A percentile compares a stretch with the other conserved stretches of the same genome.
phyloP scores from a whole-genome alignment of 1,140 invertebrate species.

The Drosophila kurseongensis region DNA sequence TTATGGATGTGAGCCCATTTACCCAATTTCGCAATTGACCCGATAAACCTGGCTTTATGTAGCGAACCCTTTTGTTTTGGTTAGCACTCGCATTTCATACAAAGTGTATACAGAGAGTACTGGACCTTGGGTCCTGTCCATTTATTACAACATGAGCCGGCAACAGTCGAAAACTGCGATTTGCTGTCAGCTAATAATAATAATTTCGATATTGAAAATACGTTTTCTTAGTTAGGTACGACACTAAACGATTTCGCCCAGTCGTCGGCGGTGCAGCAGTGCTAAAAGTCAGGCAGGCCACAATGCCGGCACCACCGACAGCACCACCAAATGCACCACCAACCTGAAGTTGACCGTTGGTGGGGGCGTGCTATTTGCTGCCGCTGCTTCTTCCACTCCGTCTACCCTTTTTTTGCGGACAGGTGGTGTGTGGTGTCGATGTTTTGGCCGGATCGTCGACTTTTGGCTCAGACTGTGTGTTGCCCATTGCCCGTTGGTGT shows the following conservation, averaged over 20 bases:
- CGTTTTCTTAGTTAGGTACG: constrained; percentile 82
- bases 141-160: constrained; percentile 81
- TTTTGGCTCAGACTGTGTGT: constrained; percentile 35
- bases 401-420: constrained; percentile 54
- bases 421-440: constrained; percentile 82
- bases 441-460: constrained; percentile 66
- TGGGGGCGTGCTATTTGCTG: constrained; percentile 78
- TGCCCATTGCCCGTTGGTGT: constrained; percentile 65
- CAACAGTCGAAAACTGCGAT: constrained; percentile 78
- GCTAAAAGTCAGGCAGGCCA: constrained; percentile 78
- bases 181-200: constrained; percentile 84
- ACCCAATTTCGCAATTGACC: constrained; percentile 27
- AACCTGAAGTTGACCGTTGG: constrained; percentile 69
- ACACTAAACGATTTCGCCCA: constrained; percentile 83
- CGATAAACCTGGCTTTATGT: neutral
- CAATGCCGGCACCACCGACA: neutral
- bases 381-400: constrained; percentile 46
- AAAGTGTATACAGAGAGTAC: constrained; percentile 68
- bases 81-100: constrained; percentile 64
- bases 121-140: constrained; percentile 52
- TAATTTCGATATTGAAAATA: constrained; percentile 84
- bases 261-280: constrained; percentile 51
- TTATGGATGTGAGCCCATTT: neutral
- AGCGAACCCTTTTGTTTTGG: constrained; percentile 51
- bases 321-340: constrained; percentile 20